Evolutionary conservation across 2,113 vertebrate species (phyloP), one percentile per base, ranked within the genome.

Genomic region (Atlantisia rogersi): DNA sequence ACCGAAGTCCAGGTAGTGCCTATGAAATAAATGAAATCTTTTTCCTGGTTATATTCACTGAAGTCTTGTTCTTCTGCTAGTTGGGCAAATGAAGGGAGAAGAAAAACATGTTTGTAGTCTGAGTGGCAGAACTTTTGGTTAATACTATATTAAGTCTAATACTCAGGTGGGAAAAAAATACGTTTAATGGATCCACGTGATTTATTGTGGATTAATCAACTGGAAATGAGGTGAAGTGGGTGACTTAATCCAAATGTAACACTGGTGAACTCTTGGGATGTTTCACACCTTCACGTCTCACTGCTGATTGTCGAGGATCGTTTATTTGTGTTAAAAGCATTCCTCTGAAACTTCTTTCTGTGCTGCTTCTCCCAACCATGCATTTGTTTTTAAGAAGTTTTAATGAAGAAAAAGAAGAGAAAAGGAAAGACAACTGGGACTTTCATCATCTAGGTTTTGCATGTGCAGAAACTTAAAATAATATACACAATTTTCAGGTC

Each of bases 401-500:
- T 78, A 81, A 53, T 94, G 44, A 76, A 79, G 75, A 42, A 82
- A 50, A 78, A 53, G 29, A 59, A 32, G 37, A 37, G 68, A 62
- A 55, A 59, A 76, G 69, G 26, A 44, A 68, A 64, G 62, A 84
- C 18, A 62, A 64, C 29, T 44, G 82, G 10, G 82, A 46, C 76
- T 95, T 94, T 94, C 78, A 92, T 91, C 82, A 73, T 73, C 21
- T 53, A 59, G 71, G 40, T 87, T 87, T 87, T 92, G 87, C 87
- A 87, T 94, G 90, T 95, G 90, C 76, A 93, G 90, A 56, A 95
- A 91, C 81, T 96, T 96, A 88, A 82, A 96, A 97, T 88, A 97
- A 97, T 96, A 96, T 91, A 96, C 94, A 95, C 22, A 32, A 35
- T 94, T 97, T 95, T 91, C 70, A 88, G 94, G 96, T 96, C 95